phyloP scores from a whole-genome alignment of 2,888 invertebrate species.

The Callimorpha dominula region DNA sequence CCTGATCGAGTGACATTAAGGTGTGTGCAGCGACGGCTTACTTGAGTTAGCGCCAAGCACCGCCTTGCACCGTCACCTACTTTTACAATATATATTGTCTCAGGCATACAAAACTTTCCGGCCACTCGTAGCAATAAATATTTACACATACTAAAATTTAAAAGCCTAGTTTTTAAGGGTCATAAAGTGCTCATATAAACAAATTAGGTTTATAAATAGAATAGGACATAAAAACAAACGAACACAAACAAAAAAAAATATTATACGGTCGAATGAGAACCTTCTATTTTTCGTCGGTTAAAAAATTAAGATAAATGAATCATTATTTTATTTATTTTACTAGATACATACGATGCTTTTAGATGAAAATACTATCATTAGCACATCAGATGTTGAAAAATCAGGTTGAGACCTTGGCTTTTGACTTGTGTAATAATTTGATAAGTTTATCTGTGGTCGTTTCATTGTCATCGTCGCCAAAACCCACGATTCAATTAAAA shows the following conservation, averaged over 20 bases:
- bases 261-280: too few species aligned
- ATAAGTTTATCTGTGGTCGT: not conserved
- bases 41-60: conserved; percentile 41
- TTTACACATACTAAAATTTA: conserved; percentile 16
- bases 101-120: conserved; percentile 21
- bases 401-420: not conserved
- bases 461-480: not conserved
- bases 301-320: too few species aligned
- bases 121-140: conserved; percentile 27
- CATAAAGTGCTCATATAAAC: not conserved
- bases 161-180: conserved; percentile 17
- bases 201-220: too few species aligned
- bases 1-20: conserved; percentile 31
- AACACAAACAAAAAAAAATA: too few species aligned
- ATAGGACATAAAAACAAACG: too few species aligned
- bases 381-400: not conserved
- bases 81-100: conserved; percentile 12
- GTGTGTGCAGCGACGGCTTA: conserved; percentile 31
- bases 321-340: too few species aligned
- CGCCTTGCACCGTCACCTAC: conserved; percentile 39
- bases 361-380: not conserved
- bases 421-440: not conserved
- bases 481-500: not conserved
- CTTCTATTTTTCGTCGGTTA: too few species aligned
- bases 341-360: too few species aligned